A percentile compares a stretch with the other conserved stretches of the same genome.
phyloP scores from a whole-genome alignment of 2,888 invertebrate genomes.

The Amphiduros pacificus region DNA sequence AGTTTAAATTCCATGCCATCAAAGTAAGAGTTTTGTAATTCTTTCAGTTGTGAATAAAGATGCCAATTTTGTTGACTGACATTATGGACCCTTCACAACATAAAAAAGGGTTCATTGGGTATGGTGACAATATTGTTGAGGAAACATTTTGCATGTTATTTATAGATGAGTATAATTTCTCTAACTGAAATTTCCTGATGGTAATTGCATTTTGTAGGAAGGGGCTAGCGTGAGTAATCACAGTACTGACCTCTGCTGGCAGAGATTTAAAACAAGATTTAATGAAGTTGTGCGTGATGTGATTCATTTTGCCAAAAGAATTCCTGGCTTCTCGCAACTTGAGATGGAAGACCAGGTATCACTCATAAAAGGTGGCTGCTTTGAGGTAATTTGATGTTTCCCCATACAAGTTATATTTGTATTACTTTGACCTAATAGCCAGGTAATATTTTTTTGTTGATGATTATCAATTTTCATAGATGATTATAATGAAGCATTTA shows the following conservation, averaged over 20 bases:
- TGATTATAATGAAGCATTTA: neutral
- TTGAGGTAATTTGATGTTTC: conserved; percentile 49
- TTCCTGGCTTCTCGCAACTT: conserved; percentile 93
- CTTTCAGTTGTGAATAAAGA: too few species aligned
- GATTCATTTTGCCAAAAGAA: conserved; percentile 96
- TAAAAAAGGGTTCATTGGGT: neutral
- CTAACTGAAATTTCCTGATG: too few species aligned
- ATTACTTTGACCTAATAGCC: neutral
- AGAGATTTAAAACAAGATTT: conserved; percentile 52
- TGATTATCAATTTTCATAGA: too few species aligned
- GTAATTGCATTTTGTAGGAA: too few species aligned
- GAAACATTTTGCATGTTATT: neutral
- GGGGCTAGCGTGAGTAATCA: too few species aligned
- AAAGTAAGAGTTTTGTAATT: too few species aligned
- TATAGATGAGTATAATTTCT: neutral
- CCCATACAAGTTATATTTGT: neutral
- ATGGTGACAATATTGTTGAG: neutral
- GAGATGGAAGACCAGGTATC: conserved; percentile 97
- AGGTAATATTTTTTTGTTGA: neutral
- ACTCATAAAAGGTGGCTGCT: conserved; percentile 73
- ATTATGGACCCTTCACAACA: too few species aligned
- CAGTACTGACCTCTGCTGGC: conserved; percentile 37
- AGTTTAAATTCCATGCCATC: too few species aligned
- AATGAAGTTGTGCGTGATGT: conserved; percentile 81
- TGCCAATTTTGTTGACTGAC: too few species aligned